phyloP scores from a whole-genome alignment of 2,888 invertebrate species.

The Amblyteles armatorius region DNA sequence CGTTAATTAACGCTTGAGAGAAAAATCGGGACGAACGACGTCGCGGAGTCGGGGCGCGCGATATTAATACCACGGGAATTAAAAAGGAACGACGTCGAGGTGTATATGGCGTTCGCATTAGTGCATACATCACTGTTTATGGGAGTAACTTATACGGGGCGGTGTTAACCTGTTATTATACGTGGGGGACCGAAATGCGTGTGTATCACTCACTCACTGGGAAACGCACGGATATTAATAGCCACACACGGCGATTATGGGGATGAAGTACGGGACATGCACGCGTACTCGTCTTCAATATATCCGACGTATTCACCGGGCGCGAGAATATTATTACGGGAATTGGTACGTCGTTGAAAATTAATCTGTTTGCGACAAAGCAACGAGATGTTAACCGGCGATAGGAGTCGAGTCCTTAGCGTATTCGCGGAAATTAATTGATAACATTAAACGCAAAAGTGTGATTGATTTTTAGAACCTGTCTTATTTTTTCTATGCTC shows the following conservation, averaged over 20 bases:
- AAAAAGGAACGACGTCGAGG: constrained; percentile 42
- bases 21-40: constrained; percentile 52
- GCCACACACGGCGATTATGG: background rate
- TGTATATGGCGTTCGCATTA: constrained; percentile 79
- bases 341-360: background rate
- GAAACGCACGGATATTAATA: background rate
- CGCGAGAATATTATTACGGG: background rate
- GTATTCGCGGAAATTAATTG: background rate
- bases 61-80: constrained; percentile 4
- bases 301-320: background rate
- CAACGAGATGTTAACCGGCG: background rate
- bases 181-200: constrained; percentile 77
- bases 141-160: constrained; percentile 70
- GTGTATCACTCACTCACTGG: constrained; percentile 78
- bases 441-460: background rate
- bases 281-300: background rate
- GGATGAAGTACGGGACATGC: constrained; percentile 19
- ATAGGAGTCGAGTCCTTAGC: constrained; percentile 1
- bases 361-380: constrained; percentile 11
- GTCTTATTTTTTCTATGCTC: background rate
- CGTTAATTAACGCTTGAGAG: constrained; percentile 59
- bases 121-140: constrained; percentile 81
- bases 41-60: constrained; percentile 17
- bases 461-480: background rate
- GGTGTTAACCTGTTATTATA: constrained; percentile 83